Base-by-base conservation (phyloP, 2,888 invertebrate genomes). In the Epicampocera succincta region DNA sequence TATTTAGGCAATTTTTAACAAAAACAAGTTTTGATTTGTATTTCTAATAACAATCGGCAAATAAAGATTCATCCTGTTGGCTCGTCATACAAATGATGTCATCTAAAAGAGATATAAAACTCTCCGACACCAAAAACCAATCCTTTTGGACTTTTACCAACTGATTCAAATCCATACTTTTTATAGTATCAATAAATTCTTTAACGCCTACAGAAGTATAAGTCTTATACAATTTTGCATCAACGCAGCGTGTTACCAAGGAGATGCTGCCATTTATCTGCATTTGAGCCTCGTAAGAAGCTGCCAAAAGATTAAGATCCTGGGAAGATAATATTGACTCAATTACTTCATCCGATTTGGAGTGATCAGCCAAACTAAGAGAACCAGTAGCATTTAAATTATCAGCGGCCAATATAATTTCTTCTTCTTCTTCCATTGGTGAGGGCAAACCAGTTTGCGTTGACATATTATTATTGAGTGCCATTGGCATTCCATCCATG, bases 41-140 rank as follows among this genome's bases (percentile, higher is more conserved):
- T 50, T 50, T 8, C 85, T 84, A 89, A 84, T 89, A 89, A 81
- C 89, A 89, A 87, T 89, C 89, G 15, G 89, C 88, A 74, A 87
- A 85, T 69, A 87, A 85, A 74, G 85, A 86, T 61, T 86, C 86
- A 78, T 85, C 86, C 40, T 77, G 61, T 44, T 69, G 86, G 52
- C 85, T 86, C 25, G 89, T 85, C n/a, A 86, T 85, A 77, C 80
- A 83, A 3, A 87, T 75, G 21, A 96, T 94, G 88, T 96, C 96
- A 86, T 96, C 95, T 1, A 96, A 89, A 4, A 96, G 91, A 0
- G 95, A 95, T 2, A 93, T 92, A 15, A 96, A 92, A 85, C 93
- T 93, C 85, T 93, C 94, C n/a, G 94, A 93, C 29, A 93, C 93
- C 60, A 92, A 92, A 44, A 94, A 92, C 95, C 96, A 96, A 65